Percentiles rank a stretch among this genome's conserved stretches.
Conservation (phyloP, 1,140 invertebrate species). For the Megalopta genalis region DNA sequence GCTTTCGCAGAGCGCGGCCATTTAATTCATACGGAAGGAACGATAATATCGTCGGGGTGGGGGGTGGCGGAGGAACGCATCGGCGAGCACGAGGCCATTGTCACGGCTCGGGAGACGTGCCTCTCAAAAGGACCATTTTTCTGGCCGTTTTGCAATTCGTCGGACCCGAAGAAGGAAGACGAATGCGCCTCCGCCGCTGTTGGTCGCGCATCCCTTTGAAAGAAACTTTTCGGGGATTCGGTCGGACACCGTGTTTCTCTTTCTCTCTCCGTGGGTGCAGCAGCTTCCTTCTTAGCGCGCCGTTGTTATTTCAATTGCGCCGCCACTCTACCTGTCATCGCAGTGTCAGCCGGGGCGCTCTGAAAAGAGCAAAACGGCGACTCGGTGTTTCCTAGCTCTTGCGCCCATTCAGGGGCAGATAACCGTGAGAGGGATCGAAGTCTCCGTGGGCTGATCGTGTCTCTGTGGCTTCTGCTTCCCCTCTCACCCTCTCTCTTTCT, state of each 20-base stretch:
- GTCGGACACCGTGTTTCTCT: neutral
- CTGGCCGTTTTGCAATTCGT: conserved; percentile 43
- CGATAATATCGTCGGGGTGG: conserved; percentile 27
- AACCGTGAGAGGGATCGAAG: conserved; percentile 56
- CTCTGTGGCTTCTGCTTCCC: neutral
- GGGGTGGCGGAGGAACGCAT: neutral
- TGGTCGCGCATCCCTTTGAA: conserved; percentile 53
- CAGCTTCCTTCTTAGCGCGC: conserved; percentile 45
- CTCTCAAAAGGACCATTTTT: conserved; percentile 59
- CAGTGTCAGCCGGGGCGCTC: conserved; percentile 41
- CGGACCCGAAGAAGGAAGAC: conserved; percentile 52
- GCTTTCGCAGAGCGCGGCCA: conserved; percentile 12
- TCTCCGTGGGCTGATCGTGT: neutral
- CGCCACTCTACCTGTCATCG: conserved; percentile 63
- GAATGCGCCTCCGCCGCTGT: conserved; percentile 29
- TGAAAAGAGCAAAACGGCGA: conserved; percentile 61
- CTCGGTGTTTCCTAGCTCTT: conserved; percentile 34
- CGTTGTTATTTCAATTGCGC: conserved; percentile 64
- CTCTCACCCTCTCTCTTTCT: neutral
- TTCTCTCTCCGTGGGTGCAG: neutral
- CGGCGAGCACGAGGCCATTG: conserved; percentile 26
- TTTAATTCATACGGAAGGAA: conserved; percentile 47
- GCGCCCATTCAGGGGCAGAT: conserved; percentile 55
- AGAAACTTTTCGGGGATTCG: conserved; percentile 42
- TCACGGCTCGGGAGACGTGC: conserved; percentile 19